phyloP scores from a whole-genome alignment of 2,888 invertebrate genomes.

The Harmothoe impar region DNA sequence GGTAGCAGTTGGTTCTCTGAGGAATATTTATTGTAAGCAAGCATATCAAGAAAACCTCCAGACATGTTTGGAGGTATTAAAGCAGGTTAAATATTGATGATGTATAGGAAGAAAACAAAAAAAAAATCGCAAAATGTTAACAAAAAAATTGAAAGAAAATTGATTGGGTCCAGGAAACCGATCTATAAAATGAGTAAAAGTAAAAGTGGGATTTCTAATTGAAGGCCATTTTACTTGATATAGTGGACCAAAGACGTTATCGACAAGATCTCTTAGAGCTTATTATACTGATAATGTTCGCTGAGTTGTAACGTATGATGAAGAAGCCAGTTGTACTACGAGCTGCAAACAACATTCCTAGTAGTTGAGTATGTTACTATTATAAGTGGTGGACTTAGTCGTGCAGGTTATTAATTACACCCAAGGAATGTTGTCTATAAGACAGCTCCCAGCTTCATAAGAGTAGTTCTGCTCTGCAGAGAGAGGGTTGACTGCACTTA shows the following conservation, averaged over 20 bases:
- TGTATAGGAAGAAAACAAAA: background rate
- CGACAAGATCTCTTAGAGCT: slow-evolving; percentile 22
- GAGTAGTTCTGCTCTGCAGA: slow-evolving; percentile 6
- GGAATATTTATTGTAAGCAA: slow-evolving; percentile 43
- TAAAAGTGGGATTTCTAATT: background rate
- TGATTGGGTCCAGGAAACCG: slow-evolving; percentile 16
- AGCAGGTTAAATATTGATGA: background rate
- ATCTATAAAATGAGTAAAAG: background rate
- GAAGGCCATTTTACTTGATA: background rate
- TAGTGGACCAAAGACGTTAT: slow-evolving; percentile 45
- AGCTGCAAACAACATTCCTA: slow-evolving; percentile 53
- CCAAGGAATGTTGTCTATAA: slow-evolving; percentile 27
- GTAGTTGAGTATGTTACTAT: slow-evolving; percentile 7
- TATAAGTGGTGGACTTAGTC: slow-evolving; percentile 4
- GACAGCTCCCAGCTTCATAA: background rate
- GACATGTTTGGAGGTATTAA: slow-evolving; percentile 17
- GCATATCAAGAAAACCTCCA: slow-evolving; percentile 42
- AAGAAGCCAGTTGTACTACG: slow-evolving; percentile 11
- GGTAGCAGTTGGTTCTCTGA: slow-evolving; percentile 1
- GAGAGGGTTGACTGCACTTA: slow-evolving; percentile 36
- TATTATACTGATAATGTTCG: slow-evolving; percentile 17
- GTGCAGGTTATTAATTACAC: slow-evolving; percentile 28
- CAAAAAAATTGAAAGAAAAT: slow-evolving; percentile 21
- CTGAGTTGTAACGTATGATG: background rate
- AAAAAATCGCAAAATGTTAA: background rate